Conservation (phyloP, 2,797 vertebrate genomes). For the Peromyscus attwateri region DNA sequence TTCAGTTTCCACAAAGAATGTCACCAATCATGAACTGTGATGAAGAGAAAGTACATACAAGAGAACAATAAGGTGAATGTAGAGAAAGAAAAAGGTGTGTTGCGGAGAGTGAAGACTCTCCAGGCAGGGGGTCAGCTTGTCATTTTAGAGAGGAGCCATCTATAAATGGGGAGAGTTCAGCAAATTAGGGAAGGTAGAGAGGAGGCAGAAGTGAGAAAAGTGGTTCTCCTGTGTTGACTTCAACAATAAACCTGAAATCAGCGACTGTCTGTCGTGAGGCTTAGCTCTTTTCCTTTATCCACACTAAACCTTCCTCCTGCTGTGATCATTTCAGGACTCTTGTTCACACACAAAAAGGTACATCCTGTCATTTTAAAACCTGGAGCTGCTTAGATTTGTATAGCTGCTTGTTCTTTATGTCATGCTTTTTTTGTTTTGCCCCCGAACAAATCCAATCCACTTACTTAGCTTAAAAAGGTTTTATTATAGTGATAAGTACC, state of each 20-base stretch:
- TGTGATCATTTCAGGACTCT: slow-evolving; percentile 69
- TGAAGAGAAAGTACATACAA: background rate
- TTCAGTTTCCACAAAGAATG: background rate
- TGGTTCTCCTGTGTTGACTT: slow-evolving; percentile 49
- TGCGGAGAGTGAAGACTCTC: slow-evolving; percentile 1
- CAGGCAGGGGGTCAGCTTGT: background rate
- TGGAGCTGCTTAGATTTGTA: slow-evolving; percentile 34
- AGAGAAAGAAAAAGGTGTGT: background rate
- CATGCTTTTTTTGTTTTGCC: background rate
- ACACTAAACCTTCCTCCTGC: slow-evolving; percentile 53
- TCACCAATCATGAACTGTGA: background rate
- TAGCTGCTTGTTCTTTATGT: slow-evolving; percentile 29
- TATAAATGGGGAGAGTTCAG: slow-evolving; percentile 46
- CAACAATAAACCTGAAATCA: slow-evolving; percentile 71
- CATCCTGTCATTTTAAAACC: slow-evolving; percentile 55
- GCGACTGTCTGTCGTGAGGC: background rate
- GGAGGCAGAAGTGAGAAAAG: slow-evolving; percentile 52
- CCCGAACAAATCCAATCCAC: slow-evolving; percentile 18
- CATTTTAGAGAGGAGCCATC: slow-evolving; percentile 1
- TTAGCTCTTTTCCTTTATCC: slow-evolving; percentile 13
- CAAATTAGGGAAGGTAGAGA: slow-evolving; percentile 64
- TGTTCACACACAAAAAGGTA: slow-evolving; percentile 45
- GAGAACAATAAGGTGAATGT: background rate
- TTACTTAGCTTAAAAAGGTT: slow-evolving; percentile 2
- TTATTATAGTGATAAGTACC: background rate